Conservation (phyloP, 2,888 invertebrate species). For the Torymus auratus region DNA sequence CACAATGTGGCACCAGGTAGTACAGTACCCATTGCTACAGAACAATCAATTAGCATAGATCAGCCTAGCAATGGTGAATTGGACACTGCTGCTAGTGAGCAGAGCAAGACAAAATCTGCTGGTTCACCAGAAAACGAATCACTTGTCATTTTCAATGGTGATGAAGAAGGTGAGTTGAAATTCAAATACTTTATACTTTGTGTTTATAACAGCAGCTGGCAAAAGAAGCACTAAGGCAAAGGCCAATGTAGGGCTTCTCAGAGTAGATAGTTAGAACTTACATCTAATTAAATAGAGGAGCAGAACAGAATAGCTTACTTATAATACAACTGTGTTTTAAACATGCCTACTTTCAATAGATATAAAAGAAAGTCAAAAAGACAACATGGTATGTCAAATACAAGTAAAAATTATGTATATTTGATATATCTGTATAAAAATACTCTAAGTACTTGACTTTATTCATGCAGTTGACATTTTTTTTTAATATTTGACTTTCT, state of each 20-base stretch:
- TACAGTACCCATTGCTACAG: not conserved
- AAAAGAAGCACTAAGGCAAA: conserved; percentile 39
- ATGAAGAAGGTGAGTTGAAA: not conserved
- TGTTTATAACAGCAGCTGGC: not conserved
- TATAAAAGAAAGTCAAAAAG: conserved; percentile 67
- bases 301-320: conserved; percentile 6
- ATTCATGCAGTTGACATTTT: too few relatives aligned
- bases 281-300: conserved; percentile 38
- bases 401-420: not conserved
- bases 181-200: conserved; percentile 15
- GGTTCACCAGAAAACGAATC: not conserved
- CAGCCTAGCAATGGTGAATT: conserved; percentile 2
- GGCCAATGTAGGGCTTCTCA: conserved; percentile 37
- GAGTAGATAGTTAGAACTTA: not conserved
- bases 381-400: conserved; percentile 64
- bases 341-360: conserved; percentile 69
- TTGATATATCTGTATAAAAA: too few relatives aligned
- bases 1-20: conserved; percentile 2
- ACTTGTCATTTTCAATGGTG: too few relatives aligned
- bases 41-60: conserved; percentile 22
- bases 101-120: not conserved
- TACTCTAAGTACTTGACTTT: too few relatives aligned
- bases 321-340: conserved; percentile 27
- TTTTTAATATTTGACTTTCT: too few relatives aligned
- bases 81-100: not conserved